A percentile compares a stretch with the other conserved stretches of the same genome.
These are phyloP conservation scores for Anhinga anhinga DNA, from an alignment of 2,113 vertebrate genomes.

Conservation along the genomic window DNA sequence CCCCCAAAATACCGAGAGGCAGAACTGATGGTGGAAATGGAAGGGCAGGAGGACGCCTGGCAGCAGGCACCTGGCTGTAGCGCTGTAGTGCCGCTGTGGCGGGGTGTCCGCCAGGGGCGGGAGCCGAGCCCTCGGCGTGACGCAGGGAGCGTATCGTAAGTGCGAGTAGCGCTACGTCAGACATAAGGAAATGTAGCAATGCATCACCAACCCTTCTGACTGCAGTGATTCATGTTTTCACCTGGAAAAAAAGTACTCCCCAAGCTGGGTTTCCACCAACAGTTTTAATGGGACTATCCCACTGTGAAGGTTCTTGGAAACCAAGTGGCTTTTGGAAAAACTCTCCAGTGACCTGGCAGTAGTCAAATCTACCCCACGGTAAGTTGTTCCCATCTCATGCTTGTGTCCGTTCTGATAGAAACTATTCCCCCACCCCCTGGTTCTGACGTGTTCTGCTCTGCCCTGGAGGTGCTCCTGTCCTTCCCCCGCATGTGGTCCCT, in stretches of 20 bases:
- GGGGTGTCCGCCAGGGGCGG: accelerated
- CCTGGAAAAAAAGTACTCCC: neutral
- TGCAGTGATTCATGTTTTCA: neutral
- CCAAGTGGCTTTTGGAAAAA: neutral
- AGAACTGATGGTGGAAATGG: neutral
- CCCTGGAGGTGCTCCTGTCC: neutral
- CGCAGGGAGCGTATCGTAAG: accelerated
- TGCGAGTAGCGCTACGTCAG: accelerated
- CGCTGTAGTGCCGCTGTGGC: too few relatives aligned
- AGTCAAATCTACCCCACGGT: accelerated
- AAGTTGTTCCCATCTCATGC: neutral
- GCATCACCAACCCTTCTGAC: neutral
- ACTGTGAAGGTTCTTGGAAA: neutral
- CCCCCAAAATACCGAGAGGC: neutral
- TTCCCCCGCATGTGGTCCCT: neutral
- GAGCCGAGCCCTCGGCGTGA: accelerated
- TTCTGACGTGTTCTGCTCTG: neutral
- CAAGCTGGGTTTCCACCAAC: neutral
- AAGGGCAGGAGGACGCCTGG: neutral
- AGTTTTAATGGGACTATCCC: neutral
- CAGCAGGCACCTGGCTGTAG: neutral
- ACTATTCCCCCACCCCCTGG: neutral
- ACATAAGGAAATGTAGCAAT: accelerated
- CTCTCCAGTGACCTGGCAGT: neutral
- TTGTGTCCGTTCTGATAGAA: neutral